A percentile compares a stretch with the other conserved stretches of the same genome.
phyloP scores from a whole-genome alignment of 2,113 vertebrate genomes.

The Brachyhypopomus occidentalis region DNA sequence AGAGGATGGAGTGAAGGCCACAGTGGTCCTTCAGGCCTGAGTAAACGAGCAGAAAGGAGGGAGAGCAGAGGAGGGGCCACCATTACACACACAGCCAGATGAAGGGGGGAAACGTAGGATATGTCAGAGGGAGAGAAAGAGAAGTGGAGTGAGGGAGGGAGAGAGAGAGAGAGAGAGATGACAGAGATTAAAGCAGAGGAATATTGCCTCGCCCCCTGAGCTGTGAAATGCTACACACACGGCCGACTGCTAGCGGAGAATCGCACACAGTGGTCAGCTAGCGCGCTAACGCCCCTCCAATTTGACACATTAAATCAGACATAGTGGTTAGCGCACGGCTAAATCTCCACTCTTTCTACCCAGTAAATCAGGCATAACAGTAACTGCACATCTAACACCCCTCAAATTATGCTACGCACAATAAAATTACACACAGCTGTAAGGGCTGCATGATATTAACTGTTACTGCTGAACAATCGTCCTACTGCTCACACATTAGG shows the following conservation, averaged over 20 bases:
- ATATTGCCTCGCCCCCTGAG: conserved; percentile 49
- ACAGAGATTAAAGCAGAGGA: conserved; percentile 48
- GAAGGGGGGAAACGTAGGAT: conserved; percentile 32
- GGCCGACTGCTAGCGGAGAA: conserved; percentile 33
- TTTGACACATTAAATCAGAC: conserved; percentile 27
- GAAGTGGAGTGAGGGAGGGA: conserved; percentile 35
- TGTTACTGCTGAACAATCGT: no score
- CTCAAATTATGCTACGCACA: not conserved
- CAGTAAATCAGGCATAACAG: not conserved
- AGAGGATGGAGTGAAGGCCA: not conserved
- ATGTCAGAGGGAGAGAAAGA: not conserved
- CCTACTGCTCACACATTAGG: not conserved
- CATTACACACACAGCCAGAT: conserved; percentile 44
- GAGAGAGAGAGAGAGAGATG: conserved; percentile 47
- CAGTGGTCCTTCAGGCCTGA: conserved; percentile 19
- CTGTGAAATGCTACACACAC: conserved; percentile 50
- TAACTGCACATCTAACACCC: not conserved
- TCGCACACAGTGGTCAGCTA: conserved; percentile 27
- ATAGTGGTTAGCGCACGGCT: conserved; percentile 9
- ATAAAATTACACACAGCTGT: not conserved
- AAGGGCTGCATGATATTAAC: no score
- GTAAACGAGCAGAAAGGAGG: conserved; percentile 32
- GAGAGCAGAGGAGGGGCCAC: conserved; percentile 11
- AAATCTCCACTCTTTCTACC: conserved; percentile 27
- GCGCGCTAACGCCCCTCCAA: conserved; percentile 17